phyloP scores from a whole-genome alignment of 2,888 invertebrate species.

The Augiades crinisus region DNA sequence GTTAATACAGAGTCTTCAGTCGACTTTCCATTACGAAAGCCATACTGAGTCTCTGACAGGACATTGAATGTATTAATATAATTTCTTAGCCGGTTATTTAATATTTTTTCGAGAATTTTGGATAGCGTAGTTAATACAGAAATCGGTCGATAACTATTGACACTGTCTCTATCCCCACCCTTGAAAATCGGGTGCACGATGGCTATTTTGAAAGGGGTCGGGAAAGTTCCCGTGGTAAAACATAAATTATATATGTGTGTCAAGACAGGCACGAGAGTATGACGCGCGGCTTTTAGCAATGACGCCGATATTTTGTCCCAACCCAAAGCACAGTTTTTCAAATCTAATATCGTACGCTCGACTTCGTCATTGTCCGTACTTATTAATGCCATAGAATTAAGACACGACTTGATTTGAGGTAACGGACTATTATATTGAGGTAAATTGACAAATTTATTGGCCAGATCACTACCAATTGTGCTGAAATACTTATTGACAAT shows the following conservation, averaged over 20 bases:
- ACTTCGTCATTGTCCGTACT: slow-evolving; percentile 1
- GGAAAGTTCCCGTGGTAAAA: slow-evolving; percentile 1
- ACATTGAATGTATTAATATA: neutral
- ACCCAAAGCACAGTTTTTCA: neutral
- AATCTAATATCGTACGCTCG: neutral
- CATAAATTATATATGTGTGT: slow-evolving; percentile 7
- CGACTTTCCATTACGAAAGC: neutral
- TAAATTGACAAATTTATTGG: neutral
- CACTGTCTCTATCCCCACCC: slow-evolving; percentile 2
- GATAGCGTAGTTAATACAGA: neutral
- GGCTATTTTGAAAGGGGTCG: slow-evolving; percentile 4
- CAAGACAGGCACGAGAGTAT: neutral
- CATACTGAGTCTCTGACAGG: neutral
- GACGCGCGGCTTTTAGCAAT: neutral
- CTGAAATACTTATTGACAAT: neutral
- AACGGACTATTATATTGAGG: neutral
- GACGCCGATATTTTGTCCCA: neutral
- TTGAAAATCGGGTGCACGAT: neutral
- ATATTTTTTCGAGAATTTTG: neutral
- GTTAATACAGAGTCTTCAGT: neutral
- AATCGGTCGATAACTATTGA: neutral
- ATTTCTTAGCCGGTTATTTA: neutral
- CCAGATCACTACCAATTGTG: neutral
- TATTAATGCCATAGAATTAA: slow-evolving; percentile 6
- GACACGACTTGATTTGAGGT: neutral